A percentile compares a stretch with the other conserved stretches of the same genome.
Evolutionary conservation across 1,140 invertebrate species (phyloP).

Genomic region (Heliconius eleuchia): DNA sequence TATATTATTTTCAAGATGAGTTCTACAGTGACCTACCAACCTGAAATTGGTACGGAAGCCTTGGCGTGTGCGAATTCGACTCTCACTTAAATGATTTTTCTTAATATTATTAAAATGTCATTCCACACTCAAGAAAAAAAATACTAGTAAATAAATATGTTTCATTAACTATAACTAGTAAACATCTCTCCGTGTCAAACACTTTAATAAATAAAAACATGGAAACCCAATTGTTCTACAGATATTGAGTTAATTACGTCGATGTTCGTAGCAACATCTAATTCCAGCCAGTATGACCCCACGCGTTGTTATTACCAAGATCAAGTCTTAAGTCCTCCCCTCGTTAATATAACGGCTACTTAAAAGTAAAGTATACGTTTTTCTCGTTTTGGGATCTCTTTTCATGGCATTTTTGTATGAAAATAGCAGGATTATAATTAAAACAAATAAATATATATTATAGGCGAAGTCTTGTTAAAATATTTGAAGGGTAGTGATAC

Average conservation of each 20-base stretch:
- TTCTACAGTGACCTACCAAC: no score
- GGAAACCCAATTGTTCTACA: not conserved
- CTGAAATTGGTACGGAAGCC: no score
- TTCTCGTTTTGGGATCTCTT: not conserved
- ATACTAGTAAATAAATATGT: no score
- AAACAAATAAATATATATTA: no score
- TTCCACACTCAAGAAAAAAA: no score
- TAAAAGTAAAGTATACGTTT: not conserved
- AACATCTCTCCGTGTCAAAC: not conserved
- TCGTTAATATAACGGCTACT: slow-evolving; percentile 9
- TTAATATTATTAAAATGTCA: no score
- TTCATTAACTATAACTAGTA: no score
- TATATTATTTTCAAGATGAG: no score
- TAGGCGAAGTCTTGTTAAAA: no score
- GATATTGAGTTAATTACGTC: not conserved
- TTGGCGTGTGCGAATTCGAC: no score
- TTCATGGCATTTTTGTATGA: not conserved
- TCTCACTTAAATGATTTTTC: no score
- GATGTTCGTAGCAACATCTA: not conserved
- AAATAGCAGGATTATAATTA: no score
- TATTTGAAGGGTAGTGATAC: not conserved
- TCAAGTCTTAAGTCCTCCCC: slow-evolving; percentile 6
- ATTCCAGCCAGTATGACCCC: not conserved
- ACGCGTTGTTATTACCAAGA: not conserved
- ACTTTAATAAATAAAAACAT: not conserved